These are phyloP conservation scores for Cnemophilus loriae DNA, from an alignment of 2,113 vertebrate genomes.

Conservation along the genomic window DNA sequence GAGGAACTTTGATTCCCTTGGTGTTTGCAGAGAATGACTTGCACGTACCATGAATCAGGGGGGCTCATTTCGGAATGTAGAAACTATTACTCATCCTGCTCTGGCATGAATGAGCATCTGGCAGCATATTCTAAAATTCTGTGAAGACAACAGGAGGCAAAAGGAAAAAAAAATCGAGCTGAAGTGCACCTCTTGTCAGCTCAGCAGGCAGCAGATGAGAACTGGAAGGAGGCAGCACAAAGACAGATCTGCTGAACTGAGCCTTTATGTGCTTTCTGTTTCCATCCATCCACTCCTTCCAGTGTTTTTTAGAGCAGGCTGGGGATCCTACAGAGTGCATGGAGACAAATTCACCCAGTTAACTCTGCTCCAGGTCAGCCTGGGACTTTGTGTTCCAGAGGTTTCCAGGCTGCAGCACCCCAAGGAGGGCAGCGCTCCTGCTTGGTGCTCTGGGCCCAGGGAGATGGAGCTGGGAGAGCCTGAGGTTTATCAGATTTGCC, in stretches of 20 bases:
- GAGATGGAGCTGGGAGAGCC: conserved; percentile 1
- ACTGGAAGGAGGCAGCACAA: background rate
- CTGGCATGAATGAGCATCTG: conserved; percentile 61
- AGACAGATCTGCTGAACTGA: conserved; percentile 29
- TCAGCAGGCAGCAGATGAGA: conserved; percentile 6
- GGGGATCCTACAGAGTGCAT: background rate
- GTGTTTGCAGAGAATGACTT: conserved; percentile 24
- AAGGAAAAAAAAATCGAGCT: background rate
- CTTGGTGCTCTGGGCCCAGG: background rate
- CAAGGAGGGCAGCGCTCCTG: background rate
- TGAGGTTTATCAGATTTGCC: background rate
- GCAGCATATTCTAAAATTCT: conserved; percentile 28
- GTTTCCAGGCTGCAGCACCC: background rate
- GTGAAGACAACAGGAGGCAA: conserved; percentile 60
- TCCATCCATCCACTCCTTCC: background rate
- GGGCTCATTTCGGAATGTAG: conserved; percentile 41
- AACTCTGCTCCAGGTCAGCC: background rate
- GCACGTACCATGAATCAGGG: conserved; percentile 32
- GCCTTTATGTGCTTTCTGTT: background rate
- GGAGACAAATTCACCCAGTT: background rate
- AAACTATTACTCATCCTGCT: conserved; percentile 56
- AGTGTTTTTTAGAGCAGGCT: background rate
- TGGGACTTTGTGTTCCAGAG: background rate
- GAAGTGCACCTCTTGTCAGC: background rate
- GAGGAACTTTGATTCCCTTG: conserved; percentile 26